Conservation (phyloP, 2,113 vertebrate genomes). For the Erpornis zantholeuca region DNA sequence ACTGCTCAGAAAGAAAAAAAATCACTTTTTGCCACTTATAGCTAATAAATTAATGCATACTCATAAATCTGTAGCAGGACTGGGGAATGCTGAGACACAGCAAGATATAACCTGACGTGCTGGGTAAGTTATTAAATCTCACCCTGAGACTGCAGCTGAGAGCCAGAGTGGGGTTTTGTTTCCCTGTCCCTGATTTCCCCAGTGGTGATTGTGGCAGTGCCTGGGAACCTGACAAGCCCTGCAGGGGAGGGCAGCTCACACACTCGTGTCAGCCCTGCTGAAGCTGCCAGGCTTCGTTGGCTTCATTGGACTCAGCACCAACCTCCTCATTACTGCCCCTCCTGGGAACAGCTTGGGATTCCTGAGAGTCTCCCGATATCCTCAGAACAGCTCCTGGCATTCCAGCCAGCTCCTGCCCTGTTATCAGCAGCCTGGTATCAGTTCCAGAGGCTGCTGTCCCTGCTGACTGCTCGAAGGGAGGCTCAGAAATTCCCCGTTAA, state of each 20-base stretch:
- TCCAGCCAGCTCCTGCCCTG: not conserved
- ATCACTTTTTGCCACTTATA: not conserved
- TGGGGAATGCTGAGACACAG: not conserved
- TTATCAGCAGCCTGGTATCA: not conserved
- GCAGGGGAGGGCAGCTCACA: not conserved
- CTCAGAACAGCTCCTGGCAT: not conserved
- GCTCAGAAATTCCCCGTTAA: not conserved
- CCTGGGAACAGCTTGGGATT: not conserved
- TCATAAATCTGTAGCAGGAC: not conserved
- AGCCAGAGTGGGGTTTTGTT: not conserved
- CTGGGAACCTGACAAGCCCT: not conserved
- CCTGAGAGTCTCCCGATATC: not conserved
- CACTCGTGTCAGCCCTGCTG: not conserved
- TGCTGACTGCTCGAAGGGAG: not conserved
- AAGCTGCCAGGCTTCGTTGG: not conserved
- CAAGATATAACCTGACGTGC: not conserved
- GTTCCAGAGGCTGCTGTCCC: not conserved
- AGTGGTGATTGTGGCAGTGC: not conserved
- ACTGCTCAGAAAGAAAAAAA: not conserved
- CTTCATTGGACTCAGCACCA: not conserved
- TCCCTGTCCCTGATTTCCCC: not conserved
- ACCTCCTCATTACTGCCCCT: not conserved
- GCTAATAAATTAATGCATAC: not conserved
- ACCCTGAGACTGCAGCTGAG: not conserved
- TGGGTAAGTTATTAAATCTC: not conserved